Evolutionary conservation across 2,797 vertebrate species (phyloP).

Genomic region (Lagorchestes hirsutus): DNA sequence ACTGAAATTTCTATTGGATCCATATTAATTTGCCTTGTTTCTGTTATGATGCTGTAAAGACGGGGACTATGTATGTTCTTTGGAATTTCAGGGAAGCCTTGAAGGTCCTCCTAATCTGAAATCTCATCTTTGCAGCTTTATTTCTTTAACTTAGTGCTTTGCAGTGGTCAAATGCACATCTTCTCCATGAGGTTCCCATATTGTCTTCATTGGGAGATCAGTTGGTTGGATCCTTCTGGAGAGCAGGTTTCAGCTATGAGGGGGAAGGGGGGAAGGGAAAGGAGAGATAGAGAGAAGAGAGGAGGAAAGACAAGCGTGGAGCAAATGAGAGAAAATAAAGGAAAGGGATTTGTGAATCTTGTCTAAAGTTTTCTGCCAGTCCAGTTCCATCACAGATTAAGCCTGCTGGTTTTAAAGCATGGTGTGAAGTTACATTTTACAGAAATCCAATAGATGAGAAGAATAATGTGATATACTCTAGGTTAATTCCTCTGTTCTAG

Average conservation of each 20-base stretch:
- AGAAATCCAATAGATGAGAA: neutral
- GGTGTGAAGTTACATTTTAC: neutral
- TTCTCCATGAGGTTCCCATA: neutral
- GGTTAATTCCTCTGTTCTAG: neutral
- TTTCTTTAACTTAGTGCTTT: neutral
- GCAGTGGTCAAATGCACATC: neutral
- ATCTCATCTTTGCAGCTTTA: neutral
- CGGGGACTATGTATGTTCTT: neutral
- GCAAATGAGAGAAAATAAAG: neutral
- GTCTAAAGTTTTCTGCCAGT: neutral
- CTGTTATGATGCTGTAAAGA: neutral
- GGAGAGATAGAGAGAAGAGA: neutral
- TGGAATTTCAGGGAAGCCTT: neutral
- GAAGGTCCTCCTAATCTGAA: neutral
- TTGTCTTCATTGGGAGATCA: neutral
- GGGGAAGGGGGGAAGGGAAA: neutral
- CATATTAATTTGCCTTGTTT: neutral
- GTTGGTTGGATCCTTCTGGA: neutral
- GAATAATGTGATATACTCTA: neutral
- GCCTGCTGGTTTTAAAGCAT: neutral
- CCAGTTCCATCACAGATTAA: neutral
- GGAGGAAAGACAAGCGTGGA: neutral
- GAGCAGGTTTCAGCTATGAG: neutral
- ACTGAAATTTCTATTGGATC: neutral
- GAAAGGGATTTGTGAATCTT: neutral